phyloP scores from a whole-genome alignment of 2,888 invertebrate genomes.

The Galerucella pusilla region DNA sequence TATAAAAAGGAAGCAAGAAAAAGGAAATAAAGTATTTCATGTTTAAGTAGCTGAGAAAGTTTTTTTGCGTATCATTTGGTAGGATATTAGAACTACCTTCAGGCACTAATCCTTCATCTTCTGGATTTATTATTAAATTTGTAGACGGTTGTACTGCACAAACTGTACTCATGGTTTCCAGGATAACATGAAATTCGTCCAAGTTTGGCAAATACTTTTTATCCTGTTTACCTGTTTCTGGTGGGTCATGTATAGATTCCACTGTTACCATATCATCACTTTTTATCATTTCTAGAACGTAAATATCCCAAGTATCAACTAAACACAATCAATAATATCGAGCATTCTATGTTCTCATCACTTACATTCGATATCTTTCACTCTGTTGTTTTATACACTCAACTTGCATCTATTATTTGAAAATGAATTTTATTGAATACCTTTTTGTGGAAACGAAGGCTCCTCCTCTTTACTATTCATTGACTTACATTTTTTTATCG shows the following conservation, averaged over 20 bases:
- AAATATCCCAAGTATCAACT: not conserved
- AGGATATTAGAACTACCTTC: not conserved
- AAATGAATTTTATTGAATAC: not conserved
- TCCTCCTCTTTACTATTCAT: not conserved
- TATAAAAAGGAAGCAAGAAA: not conserved
- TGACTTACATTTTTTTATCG: not conserved
- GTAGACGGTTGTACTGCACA: not conserved
- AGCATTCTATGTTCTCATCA: not conserved
- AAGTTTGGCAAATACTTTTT: not conserved
- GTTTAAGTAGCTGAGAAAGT: too few species aligned
- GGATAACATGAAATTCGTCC: not conserved
- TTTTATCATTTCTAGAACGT: not conserved
- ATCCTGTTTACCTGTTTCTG: not conserved
- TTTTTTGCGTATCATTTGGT: too few species aligned
- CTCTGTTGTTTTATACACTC: not conserved
- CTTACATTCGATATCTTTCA: not conserved
- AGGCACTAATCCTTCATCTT: not conserved
- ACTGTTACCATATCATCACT: not conserved
- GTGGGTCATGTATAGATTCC: not conserved
- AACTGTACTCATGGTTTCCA: constrained; percentile 1
- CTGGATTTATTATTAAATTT: not conserved
- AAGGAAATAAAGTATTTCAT: not conserved
- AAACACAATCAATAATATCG: too few species aligned
- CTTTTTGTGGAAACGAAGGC: not conserved
- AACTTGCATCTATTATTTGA: not conserved